These are phyloP conservation scores for Cercopithecus mitis DNA, from an alignment of 2,797 vertebrate genomes.

Conservation along the genomic window DNA sequence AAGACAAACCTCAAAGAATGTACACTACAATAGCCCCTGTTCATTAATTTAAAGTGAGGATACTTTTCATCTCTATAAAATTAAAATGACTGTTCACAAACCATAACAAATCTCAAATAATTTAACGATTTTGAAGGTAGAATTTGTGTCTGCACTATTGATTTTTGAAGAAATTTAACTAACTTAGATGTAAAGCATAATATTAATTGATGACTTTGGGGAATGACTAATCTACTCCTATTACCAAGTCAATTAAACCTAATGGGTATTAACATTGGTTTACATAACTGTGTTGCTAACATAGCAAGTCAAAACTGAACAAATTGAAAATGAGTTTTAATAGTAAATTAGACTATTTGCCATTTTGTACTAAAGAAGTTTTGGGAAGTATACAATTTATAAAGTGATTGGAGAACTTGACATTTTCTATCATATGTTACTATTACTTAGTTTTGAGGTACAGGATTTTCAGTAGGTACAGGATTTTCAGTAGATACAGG, in stretches of 20 bases:
- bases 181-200: neutral
- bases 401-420: neutral
- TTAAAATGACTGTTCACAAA: neutral
- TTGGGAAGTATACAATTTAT: neutral
- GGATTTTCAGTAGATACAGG: neutral
- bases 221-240: neutral
- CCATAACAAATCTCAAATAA: neutral
- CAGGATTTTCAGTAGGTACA: neutral
- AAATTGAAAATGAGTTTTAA: neutral
- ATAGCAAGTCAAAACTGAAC: neutral
- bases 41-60: neutral
- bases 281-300: neutral
- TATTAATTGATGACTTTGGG: neutral
- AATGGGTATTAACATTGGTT: neutral
- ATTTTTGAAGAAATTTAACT: neutral
- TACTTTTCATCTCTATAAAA: neutral
- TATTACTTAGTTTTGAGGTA: neutral
- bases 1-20: neutral
- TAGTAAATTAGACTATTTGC: neutral
- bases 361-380: neutral
- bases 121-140: neutral
- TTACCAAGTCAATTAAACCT: neutral
- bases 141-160: neutral
- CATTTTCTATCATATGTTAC: neutral
- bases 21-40: neutral